Conservation (phyloP, 2,113 vertebrate genomes). For the Xenopus borealis region DNA sequence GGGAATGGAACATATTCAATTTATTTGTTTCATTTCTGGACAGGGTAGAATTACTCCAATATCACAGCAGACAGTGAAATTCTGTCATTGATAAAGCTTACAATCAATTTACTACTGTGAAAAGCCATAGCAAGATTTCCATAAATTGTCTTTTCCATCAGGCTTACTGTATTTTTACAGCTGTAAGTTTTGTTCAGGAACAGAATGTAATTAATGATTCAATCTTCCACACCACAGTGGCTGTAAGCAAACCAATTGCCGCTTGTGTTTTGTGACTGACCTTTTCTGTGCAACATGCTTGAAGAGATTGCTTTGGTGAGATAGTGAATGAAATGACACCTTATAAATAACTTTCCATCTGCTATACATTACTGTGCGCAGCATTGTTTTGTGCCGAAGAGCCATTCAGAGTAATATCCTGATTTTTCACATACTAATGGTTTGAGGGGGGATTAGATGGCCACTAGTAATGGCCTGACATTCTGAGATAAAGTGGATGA, state of each 20-base stretch:
- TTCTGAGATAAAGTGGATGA: constrained; percentile 23
- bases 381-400: constrained; percentile 33
- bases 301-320: constrained; percentile 45
- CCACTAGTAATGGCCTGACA: constrained; percentile 20
- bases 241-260: constrained; percentile 46
- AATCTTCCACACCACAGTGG: constrained; percentile 42
- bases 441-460: constrained; percentile 7
- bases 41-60: constrained; percentile 1
- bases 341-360: constrained; percentile 44
- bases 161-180: constrained; percentile 25
- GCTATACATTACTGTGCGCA: constrained; percentile 26
- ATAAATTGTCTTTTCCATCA: constrained; percentile 28
- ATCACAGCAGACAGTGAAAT: neutral
- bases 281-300: constrained; percentile 44
- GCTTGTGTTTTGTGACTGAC: constrained; percentile 42
- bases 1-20: too few species aligned
- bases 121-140: constrained; percentile 16
- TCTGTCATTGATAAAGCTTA: constrained; percentile 23
- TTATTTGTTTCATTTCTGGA: neutral
- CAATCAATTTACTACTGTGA: constrained; percentile 1
- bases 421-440: constrained; percentile 38
- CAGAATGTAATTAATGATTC: constrained; percentile 45
- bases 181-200: constrained; percentile 35
- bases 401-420: constrained; percentile 34
- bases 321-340: constrained; percentile 45